These are phyloP conservation scores for Drosophila grimshawi DNA, from an alignment of 1,140 invertebrate species.

Conservation along the genomic window DNA sequence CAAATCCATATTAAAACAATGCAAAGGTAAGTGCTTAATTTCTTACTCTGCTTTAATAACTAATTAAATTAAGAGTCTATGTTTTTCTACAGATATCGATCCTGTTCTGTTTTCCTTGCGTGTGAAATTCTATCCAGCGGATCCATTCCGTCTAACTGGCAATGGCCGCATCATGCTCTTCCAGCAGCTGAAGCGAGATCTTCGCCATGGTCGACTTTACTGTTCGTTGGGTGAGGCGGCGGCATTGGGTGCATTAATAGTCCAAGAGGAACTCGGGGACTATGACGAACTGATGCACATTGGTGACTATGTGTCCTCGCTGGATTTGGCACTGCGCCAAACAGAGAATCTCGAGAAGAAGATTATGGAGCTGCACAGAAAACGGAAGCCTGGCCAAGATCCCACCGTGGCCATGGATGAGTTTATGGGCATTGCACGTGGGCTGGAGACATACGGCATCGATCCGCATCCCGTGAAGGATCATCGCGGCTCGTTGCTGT, in stretches of 20 bases:
- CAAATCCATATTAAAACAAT: conserved; percentile 96
- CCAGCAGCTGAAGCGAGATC: conserved; percentile 96
- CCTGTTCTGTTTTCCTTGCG: conserved; percentile 96
- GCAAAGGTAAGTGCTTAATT: conserved; percentile 91
- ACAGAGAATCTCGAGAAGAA: conserved; percentile 95
- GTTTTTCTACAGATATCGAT: conserved; percentile 88
- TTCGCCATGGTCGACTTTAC: conserved; percentile 96
- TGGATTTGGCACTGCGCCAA: conserved; percentile 96
- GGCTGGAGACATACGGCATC: conserved; percentile 97
- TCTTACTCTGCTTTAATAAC: neutral
- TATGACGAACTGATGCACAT: conserved; percentile 95
- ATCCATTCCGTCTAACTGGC: conserved; percentile 88
- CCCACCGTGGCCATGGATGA: conserved; percentile 72
- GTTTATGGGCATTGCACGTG: conserved; percentile 87
- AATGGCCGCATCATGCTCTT: conserved; percentile 87
- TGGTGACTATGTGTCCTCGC: conserved; percentile 95
- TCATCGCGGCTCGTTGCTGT: conserved; percentile 89
- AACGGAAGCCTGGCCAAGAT: conserved; percentile 85
- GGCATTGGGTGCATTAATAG: conserved; percentile 94
- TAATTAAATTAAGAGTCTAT: neutral
- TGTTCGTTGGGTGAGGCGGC: conserved; percentile 95
- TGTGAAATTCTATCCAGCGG: conserved; percentile 97
- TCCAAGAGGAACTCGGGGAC: conserved; percentile 98
- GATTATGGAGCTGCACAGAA: conserved; percentile 95
- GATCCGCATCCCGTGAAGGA: conserved; percentile 99